Percentiles rank a stretch among this genome's conserved stretches.
Conservation (phyloP, 2,113 vertebrate species). For the Eretmochelys imbricata region DNA sequence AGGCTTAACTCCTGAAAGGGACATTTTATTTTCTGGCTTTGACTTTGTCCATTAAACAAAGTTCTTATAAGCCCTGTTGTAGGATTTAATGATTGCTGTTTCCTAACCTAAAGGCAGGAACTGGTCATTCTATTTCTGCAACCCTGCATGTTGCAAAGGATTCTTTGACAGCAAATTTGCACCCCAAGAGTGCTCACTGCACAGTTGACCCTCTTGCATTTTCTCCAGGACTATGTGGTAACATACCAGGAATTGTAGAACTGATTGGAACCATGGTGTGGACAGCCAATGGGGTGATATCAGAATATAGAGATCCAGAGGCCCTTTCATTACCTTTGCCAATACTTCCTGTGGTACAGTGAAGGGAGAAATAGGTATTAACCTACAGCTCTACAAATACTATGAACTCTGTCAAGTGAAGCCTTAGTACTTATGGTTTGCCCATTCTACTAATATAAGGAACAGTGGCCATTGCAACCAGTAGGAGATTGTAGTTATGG, state of each 20-base stretch:
- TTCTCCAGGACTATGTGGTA: not conserved
- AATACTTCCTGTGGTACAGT: not conserved
- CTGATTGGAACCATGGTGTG: not conserved
- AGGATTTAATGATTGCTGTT: not conserved
- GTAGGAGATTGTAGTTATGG: not conserved
- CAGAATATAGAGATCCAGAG: not conserved
- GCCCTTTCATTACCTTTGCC: not conserved
- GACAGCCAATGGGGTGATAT: not conserved
- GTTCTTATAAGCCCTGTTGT: not conserved
- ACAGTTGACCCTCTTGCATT: not conserved
- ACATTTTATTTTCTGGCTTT: not conserved
- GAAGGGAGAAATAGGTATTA: not conserved
- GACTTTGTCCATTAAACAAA: not conserved
- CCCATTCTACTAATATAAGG: not conserved
- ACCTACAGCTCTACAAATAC: not conserved
- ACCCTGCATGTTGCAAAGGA: fast-evolving
- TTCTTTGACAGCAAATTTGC: not conserved
- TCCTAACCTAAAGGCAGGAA: not conserved
- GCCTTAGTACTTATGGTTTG: not conserved
- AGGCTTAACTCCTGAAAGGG: not conserved
- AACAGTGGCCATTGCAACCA: not conserved
- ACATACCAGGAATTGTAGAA: no score
- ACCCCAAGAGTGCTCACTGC: not conserved
- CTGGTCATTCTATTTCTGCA: not conserved
- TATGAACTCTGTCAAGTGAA: not conserved